Evolutionary conservation across 2,888 invertebrate species (phyloP).

Genomic region (Drosophila pseudotakahashii): DNA sequence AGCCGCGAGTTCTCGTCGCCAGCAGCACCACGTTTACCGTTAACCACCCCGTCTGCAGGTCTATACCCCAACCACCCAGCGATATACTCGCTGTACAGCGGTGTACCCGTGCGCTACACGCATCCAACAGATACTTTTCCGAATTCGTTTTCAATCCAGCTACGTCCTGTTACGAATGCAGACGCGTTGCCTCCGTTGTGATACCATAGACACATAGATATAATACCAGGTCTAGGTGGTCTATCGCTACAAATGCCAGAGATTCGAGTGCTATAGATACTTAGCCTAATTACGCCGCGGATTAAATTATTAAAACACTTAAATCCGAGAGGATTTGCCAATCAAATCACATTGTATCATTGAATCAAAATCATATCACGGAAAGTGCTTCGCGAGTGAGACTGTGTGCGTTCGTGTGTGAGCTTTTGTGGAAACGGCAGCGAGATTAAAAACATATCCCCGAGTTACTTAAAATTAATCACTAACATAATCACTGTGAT

Average conservation of each 20-base stretch:
- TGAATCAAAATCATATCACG: slow-evolving; percentile 16
- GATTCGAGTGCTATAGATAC: slow-evolving; percentile 59
- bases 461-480: slow-evolving; percentile 80
- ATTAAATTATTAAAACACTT: slow-evolving; percentile 82
- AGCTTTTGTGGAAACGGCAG: slow-evolving; percentile 34
- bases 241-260: slow-evolving; percentile 6
- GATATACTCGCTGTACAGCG: background rate
- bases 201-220: slow-evolving; percentile 43
- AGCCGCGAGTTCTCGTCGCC: slow-evolving; percentile 40
- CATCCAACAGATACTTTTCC: slow-evolving; percentile 77
- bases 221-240: slow-evolving; percentile 29
- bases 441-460: slow-evolving; percentile 76
- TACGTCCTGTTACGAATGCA: slow-evolving; percentile 81
- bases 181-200: slow-evolving; percentile 81
- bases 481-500: slow-evolving; percentile 79
- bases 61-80: slow-evolving; percentile 24
- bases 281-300: slow-evolving; percentile 83
- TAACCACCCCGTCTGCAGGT: slow-evolving; percentile 28
- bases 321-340: slow-evolving; percentile 12
- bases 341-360: slow-evolving; percentile 16
- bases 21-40: slow-evolving; percentile 40
- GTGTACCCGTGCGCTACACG: slow-evolving; percentile 33
- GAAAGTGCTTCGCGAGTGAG: slow-evolving; percentile 36
- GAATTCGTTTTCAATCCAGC: slow-evolving; percentile 81
- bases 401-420: slow-evolving; percentile 22